Percentiles rank a stretch among this genome's conserved stretches.
Conservation (phyloP, 2,888 invertebrate species). For the Ferrisia virgata region DNA sequence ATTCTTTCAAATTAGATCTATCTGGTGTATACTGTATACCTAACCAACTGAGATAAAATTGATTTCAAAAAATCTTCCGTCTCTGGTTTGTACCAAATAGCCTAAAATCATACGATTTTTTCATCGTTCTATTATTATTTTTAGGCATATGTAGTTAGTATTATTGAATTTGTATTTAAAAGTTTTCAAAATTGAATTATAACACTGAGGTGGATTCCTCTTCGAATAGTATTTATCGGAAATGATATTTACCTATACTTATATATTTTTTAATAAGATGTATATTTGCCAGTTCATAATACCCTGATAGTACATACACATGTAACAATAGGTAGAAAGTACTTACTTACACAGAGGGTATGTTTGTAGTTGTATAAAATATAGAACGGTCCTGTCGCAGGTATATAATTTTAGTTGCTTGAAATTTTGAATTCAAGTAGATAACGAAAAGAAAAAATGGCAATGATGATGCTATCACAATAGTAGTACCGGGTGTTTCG, state of each 20-base stretch:
- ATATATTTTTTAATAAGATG: background rate
- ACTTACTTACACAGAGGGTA: too few relatives aligned
- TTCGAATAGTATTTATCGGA: too few relatives aligned
- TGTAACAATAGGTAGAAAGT: too few relatives aligned
- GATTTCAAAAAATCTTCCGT: background rate
- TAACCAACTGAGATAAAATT: background rate
- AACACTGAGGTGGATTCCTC: too few relatives aligned
- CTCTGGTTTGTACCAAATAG: background rate
- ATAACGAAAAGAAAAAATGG: background rate
- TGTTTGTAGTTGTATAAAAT: too few relatives aligned
- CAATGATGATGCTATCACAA: background rate
- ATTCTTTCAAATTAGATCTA: conserved; percentile 1
- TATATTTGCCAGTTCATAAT: too few relatives aligned
- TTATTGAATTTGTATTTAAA: background rate
- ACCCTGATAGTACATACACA: too few relatives aligned
- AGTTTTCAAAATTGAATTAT: background rate
- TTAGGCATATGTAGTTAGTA: too few relatives aligned
- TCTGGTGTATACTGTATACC: background rate
- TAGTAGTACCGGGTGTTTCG: too few relatives aligned
- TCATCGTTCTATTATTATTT: background rate
- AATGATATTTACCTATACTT: background rate
- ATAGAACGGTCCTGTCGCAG: too few relatives aligned
- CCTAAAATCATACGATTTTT: background rate
- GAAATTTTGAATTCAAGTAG: background rate
- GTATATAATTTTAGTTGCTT: background rate